phyloP scores from a whole-genome alignment of 2,888 invertebrate species.

The Microchrysa polita region DNA sequence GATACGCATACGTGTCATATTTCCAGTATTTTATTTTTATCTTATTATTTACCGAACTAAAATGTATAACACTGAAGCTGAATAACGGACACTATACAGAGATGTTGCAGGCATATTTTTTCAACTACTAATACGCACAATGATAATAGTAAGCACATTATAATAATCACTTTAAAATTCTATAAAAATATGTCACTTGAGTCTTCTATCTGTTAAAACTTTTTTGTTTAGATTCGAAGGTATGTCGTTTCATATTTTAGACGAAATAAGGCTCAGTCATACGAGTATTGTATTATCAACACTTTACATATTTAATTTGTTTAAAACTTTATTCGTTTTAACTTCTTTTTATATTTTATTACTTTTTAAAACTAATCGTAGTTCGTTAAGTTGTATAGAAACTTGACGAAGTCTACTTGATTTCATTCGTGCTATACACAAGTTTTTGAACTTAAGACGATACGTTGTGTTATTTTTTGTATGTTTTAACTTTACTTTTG shows the following conservation, averaged over 20 bases:
- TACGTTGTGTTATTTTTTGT: background rate
- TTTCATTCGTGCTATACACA: background rate
- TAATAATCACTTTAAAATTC: slow-evolving; percentile 23
- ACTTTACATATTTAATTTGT: background rate
- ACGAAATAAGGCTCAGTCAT: background rate
- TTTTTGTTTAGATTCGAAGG: no score
- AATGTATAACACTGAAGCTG: background rate
- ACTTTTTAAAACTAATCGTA: background rate
- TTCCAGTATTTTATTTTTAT: background rate
- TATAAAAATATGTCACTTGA: slow-evolving; percentile 38
- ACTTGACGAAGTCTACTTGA: slow-evolving; percentile 9
- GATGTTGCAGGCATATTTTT: slow-evolving; percentile 15
- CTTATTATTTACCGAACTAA: background rate
- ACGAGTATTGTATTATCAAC: background rate
- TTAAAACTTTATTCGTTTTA: background rate
- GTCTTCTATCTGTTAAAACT: background rate
- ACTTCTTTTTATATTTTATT: background rate
- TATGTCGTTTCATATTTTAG: background rate
- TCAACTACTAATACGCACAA: slow-evolving; percentile 14
- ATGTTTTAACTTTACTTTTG: background rate
- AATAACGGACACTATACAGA: slow-evolving; percentile 9
- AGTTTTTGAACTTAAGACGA: background rate
- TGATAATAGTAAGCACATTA: slow-evolving; percentile 34
- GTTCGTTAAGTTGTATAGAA: background rate
- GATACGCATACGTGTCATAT: background rate